phyloP scores from a whole-genome alignment of 2,113 vertebrate species.

The Edolisoma coerulescens region DNA sequence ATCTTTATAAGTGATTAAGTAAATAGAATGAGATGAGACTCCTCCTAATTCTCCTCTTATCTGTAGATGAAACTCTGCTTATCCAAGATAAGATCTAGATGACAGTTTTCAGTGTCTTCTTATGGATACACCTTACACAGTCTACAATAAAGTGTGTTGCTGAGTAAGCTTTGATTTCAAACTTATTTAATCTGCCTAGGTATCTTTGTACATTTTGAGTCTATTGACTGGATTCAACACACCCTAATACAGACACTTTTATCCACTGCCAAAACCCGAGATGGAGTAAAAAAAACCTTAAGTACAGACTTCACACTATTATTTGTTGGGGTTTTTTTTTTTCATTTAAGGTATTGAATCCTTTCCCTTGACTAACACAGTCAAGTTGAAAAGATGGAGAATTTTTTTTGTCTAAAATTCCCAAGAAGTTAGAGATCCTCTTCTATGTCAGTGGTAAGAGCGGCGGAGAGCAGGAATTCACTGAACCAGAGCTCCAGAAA shows the following conservation, averaged over 20 bases:
- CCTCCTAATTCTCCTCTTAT: not conserved
- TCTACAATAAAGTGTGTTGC: not conserved
- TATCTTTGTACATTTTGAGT: not conserved
- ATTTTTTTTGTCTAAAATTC: not conserved
- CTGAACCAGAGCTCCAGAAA: not conserved
- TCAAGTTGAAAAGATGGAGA: not conserved
- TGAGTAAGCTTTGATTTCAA: not conserved
- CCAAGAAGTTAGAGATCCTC: not conserved
- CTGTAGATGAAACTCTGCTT: not conserved
- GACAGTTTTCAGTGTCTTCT: not conserved
- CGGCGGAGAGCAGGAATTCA: not conserved
- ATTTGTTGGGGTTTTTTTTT: not conserved
- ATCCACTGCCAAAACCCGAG: not conserved
- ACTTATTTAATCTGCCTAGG: not conserved
- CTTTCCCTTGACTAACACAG: not conserved
- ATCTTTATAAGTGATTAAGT: not conserved
- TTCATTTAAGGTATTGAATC: not conserved
- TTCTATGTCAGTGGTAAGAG: not conserved
- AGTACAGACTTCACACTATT: not conserved
- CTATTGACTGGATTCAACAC: not conserved
- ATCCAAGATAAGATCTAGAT: not conserved
- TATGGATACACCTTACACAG: not conserved
- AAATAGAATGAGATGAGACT: not conserved
- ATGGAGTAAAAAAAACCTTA: not conserved
- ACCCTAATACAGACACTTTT: not conserved